phyloP scores from a whole-genome alignment of 2,797 vertebrate species.

The Sebastes itinus region DNA sequence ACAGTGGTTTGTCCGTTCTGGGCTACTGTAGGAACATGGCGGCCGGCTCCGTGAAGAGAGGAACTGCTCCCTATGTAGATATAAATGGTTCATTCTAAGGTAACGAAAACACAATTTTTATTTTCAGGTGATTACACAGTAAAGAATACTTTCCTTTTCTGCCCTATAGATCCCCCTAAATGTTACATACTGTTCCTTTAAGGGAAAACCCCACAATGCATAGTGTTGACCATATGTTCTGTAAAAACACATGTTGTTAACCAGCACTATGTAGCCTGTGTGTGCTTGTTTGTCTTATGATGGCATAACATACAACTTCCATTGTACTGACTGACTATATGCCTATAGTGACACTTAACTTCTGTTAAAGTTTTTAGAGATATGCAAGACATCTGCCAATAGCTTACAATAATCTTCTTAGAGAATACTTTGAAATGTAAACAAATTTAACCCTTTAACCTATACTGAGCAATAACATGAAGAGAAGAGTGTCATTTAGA shows the following conservation, averaged over 20 bases:
- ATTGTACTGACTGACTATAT: background rate
- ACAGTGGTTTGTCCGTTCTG: too few relatives aligned
- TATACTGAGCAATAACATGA: constrained; percentile 7
- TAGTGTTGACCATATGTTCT: too few relatives aligned
- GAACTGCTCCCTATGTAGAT: too few relatives aligned
- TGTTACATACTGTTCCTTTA: background rate
- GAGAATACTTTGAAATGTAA: constrained; percentile 14
- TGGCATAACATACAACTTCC: background rate
- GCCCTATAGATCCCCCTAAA: background rate
- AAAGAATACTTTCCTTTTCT: too few relatives aligned
- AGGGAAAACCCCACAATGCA: background rate
- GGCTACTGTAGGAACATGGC: too few relatives aligned
- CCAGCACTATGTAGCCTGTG: background rate
- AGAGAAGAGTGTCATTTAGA: background rate
- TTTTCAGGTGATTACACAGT: too few relatives aligned
- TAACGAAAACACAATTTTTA: accelerated
- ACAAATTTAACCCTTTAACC: constrained; percentile 9
- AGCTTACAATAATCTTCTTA: background rate
- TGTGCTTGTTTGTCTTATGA: background rate
- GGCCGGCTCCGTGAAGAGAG: too few relatives aligned
- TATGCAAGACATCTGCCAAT: background rate
- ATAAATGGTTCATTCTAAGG: too few relatives aligned
- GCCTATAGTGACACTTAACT: background rate
- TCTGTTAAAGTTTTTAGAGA: background rate
- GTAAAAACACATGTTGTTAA: background rate